Evolutionary conservation across 1,140 invertebrate species (phyloP).

Genomic region (Amyelois transitella): DNA sequence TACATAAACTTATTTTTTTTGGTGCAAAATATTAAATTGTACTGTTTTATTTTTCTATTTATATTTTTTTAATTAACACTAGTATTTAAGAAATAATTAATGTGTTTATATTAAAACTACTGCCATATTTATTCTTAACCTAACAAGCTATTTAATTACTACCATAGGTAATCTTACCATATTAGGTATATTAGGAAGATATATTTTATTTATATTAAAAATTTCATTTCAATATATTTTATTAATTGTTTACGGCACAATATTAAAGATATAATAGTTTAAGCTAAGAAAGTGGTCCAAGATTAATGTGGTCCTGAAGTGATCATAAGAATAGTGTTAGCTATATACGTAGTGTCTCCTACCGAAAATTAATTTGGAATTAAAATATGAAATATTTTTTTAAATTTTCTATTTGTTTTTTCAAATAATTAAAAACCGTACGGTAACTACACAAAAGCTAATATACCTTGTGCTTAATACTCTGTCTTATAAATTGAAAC

Average conservation of each 20-base stretch:
- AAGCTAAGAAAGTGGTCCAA: not conserved
- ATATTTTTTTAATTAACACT: too few relatives aligned
- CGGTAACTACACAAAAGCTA: too few relatives aligned
- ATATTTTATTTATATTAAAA: not conserved
- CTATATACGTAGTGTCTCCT: not conserved
- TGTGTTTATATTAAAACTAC: too few relatives aligned
- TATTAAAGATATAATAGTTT: not conserved
- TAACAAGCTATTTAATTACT: not conserved
- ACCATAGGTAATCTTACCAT: not conserved
- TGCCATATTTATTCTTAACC: not conserved
- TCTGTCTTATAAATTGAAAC: too few relatives aligned
- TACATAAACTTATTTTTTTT: too few relatives aligned
- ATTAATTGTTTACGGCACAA: not conserved
- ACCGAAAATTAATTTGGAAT: too few relatives aligned
- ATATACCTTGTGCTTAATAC: too few relatives aligned
- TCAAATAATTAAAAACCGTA: too few relatives aligned
- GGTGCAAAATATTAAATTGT: not conserved
- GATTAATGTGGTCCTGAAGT: not conserved
- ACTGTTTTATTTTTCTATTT: not conserved
- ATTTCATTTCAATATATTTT: not conserved
- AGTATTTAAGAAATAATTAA: too few relatives aligned
- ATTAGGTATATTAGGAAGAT: not conserved
- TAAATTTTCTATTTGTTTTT: too few relatives aligned
- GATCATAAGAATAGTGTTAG: slow-evolving; percentile 1
- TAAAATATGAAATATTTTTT: too few relatives aligned